A percentile compares a stretch with the other conserved stretches of the same genome.
phyloP scores from a whole-genome alignment of 2,113 vertebrate species.

The Halichoeres trimaculatus region DNA sequence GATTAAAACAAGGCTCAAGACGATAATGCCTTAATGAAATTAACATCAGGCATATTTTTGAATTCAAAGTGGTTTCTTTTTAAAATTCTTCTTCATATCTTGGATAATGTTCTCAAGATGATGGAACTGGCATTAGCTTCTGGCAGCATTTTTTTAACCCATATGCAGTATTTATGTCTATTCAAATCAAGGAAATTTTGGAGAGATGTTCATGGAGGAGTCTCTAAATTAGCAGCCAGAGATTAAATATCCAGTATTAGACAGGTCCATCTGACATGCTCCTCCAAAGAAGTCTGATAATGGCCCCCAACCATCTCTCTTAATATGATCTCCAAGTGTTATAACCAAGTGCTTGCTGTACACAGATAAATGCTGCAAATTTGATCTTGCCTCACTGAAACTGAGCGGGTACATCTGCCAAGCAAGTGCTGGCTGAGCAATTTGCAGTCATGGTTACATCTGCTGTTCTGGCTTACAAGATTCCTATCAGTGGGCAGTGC shows the following conservation, averaged over 20 bases:
- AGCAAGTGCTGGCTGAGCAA: slow-evolving; percentile 37
- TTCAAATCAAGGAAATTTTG: slow-evolving; percentile 7
- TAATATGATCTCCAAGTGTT: slow-evolving; percentile 30
- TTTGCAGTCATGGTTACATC: slow-evolving; percentile 49
- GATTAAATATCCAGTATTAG: slow-evolving; percentile 19
- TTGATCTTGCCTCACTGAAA: slow-evolving; percentile 27
- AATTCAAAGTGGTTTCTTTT: slow-evolving; percentile 42
- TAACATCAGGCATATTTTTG: slow-evolving; percentile 59
- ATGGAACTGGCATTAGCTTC: slow-evolving; percentile 31
- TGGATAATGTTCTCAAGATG: slow-evolving; percentile 42
- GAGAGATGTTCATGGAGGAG: not conserved
- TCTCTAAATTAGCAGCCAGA: not conserved
- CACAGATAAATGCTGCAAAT: slow-evolving; percentile 9
- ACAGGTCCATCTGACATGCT: slow-evolving; percentile 4
- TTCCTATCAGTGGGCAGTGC: slow-evolving; percentile 25
- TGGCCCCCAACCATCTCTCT: slow-evolving; percentile 7
- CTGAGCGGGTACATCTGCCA: slow-evolving; percentile 36
- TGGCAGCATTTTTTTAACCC: slow-evolving; percentile 11
- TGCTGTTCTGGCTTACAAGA: slow-evolving; percentile 27
- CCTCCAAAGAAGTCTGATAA: slow-evolving; percentile 24
- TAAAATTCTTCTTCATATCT: slow-evolving; percentile 45
- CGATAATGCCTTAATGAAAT: slow-evolving; percentile 65
- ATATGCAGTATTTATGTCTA: slow-evolving; percentile 15
- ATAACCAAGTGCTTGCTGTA: slow-evolving; percentile 8
- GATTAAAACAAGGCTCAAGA: slow-evolving; percentile 59